A percentile compares a stretch with the other conserved stretches of the same genome.
Conservation (phyloP, 2,797 vertebrate species). For the Salarias fasciatus region DNA sequence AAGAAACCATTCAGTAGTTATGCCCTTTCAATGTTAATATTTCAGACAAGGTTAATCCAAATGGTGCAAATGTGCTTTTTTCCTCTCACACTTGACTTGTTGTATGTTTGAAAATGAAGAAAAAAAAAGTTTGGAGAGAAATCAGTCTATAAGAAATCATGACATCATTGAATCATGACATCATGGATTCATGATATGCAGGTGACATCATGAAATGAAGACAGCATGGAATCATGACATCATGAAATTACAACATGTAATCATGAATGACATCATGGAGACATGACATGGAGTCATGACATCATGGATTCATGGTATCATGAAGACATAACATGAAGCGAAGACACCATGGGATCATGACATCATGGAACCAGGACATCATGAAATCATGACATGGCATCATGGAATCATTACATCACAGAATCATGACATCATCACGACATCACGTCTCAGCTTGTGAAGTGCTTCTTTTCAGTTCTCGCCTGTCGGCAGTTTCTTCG, state of each 20-base stretch:
- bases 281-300: too few species aligned
- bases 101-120: constrained; percentile 86
- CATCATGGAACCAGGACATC: too few species aligned
- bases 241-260: too few species aligned
- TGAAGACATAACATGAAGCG: too few species aligned
- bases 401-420: constrained; percentile 78
- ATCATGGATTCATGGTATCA: too few species aligned
- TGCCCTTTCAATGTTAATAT: constrained; percentile 83
- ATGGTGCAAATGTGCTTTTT: constrained; percentile 86
- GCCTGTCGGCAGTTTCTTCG: constrained; percentile 87
- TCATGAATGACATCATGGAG: too few species aligned
- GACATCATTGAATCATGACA: too few species aligned
- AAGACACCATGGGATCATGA: too few species aligned
- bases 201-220: too few species aligned
- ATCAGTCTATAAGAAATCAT: too few species aligned
- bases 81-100: constrained; percentile 90
- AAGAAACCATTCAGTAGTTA: constrained; percentile 74
- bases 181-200: too few species aligned
- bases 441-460: constrained; percentile 89
- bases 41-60: constrained; percentile 89
- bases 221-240: too few species aligned
- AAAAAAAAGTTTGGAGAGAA: constrained; percentile 68
- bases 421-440: constrained; percentile 60
- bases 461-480: constrained; percentile 90
- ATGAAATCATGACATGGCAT: constrained; percentile 78